phyloP scores from a whole-genome alignment of 37 sponge, comb jelly and placozoan species.

The Lycopodina hypogea region DNA sequence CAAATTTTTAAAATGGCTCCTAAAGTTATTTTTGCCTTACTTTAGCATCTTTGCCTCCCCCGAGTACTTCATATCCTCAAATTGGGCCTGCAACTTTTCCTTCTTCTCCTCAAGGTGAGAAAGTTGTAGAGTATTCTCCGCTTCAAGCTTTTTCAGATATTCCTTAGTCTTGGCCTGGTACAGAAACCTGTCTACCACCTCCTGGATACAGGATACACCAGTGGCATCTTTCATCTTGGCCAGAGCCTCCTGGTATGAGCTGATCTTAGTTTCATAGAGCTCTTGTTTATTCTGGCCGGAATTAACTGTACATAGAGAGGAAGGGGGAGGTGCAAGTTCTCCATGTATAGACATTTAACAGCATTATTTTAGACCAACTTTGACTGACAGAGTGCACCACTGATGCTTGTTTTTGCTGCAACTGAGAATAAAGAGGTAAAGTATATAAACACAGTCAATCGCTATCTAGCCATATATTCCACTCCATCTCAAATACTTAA shows the following conservation, averaged over 20 bases:
- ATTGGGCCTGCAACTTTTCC: conserved; percentile 81
- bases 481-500: too few species aligned
- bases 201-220: conserved; percentile 94
- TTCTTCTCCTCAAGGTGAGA: conserved; percentile 84
- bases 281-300: conserved; percentile 48
- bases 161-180: conserved; percentile 90
- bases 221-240: conserved; percentile 98
- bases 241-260: conserved; percentile 94
- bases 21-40: conserved; percentile 14
- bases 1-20: neutral
- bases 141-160: conserved; percentile 83
- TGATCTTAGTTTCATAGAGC: conserved; percentile 84
- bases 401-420: neutral
- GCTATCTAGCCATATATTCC: too few species aligned
- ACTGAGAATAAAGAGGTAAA: too few species aligned
- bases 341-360: too few species aligned
- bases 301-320: too few species aligned
- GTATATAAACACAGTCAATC: too few species aligned
- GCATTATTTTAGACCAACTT: too few species aligned
- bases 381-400: neutral
- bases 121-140: conserved; percentile 77
- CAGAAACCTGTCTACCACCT: conserved; percentile 94
- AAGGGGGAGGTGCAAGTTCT: too few species aligned
- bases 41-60: conserved; percentile 93
- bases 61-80: conserved; percentile 97